Base-by-base conservation (phyloP, 2,113 vertebrate species). In the Opisthocomus hoazin region DNA sequence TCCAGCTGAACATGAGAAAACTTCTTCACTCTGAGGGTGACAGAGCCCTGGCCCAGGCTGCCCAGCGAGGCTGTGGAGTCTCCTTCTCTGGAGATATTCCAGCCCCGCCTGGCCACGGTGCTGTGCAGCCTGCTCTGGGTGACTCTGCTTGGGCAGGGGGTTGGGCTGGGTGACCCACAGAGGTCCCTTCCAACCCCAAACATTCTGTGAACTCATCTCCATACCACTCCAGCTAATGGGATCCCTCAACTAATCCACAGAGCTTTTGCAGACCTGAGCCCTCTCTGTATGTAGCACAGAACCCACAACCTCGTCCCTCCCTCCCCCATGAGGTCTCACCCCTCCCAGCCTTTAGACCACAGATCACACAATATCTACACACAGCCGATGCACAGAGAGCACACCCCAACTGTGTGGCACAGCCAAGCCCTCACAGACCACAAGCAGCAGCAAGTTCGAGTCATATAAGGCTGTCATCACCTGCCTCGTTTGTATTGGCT, bases 171-270 rank as follows among this genome's bases (percentile, higher is more conserved):
- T n/a, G n/a, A n/a, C n/a, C n/a, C n/a, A n/a, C n/a, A n/a, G n/a
- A n/a, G n/a, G n/a, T n/a, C n/a, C n/a, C n/a, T n/a, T n/a, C n/a
- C n/a, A n/a, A n/a, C n/a, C n/a, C n/a, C n/a, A n/a, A n/a, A n/a
- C n/a, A n/a, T n/a, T n/a, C n/a, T n/a, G n/a, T n/a, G n/a, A n/a
- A n/a, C 43, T 56, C 57, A 21, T 7, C 46, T 23, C 37, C 20
- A 0, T 4, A 5, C 32, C 8, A 27, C 21, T 36, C n/a, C 32
- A 46, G 27, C 12, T 66, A 27, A 27, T 0, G 6, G 24, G 37
- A 22, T 20, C 36, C 65, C 30, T 48, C 39, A 15, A 10, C 6
- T 16, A 29, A 43, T 5, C 27, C 0, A 4, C 79, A 23, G 15
- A 48, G 48, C 46, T 58, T 73, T 15, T 11, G 21, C 37, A 63